These are phyloP conservation scores for Drosophila silvestris DNA, from an alignment of 2,888 invertebrate genomes.

Conservation along the genomic window DNA sequence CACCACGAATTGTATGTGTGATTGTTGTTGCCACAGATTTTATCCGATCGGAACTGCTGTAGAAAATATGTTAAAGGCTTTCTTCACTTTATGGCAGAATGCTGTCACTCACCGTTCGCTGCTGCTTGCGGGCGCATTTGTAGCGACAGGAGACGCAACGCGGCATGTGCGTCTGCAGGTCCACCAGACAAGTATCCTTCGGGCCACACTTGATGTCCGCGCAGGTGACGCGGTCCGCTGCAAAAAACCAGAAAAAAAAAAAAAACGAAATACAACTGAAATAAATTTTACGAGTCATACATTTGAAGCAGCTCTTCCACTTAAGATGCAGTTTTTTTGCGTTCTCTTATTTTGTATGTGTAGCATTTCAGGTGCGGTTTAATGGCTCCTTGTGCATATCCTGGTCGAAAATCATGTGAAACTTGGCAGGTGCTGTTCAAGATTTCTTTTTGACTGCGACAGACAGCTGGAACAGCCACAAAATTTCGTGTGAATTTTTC, in stretches of 20 bases:
- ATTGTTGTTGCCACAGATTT: conserved; percentile 91
- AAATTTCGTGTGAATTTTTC: conserved; percentile 6
- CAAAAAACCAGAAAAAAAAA: conserved; percentile 65
- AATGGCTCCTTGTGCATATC: conserved; percentile 54
- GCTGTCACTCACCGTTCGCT: conserved; percentile 71
- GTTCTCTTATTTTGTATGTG: conserved; percentile 46
- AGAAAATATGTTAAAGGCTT: conserved; percentile 5
- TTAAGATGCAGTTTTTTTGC: conserved; percentile 32
- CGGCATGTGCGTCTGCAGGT: conserved; percentile 88
- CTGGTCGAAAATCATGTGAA: conserved; percentile 54
- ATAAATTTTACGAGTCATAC: conserved; percentile 61
- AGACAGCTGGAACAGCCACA: conserved; percentile 15
- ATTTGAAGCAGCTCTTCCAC: conserved; percentile 49
- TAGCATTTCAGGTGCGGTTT: conserved; percentile 63
- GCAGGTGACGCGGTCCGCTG: conserved; percentile 89
- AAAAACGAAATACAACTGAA: conserved; percentile 1
- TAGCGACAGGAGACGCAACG: conserved; percentile 90
- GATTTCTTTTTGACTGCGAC: conserved; percentile 29
- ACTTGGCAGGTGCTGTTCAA: conserved; percentile 64
- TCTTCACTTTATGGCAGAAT: conserved; percentile 5
- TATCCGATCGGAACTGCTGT: conserved; percentile 82
- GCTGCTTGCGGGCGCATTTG: conserved; percentile 86
- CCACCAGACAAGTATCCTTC: conserved; percentile 89
- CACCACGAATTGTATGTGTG: conserved; percentile 92
- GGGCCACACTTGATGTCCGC: conserved; percentile 89